These are phyloP conservation scores for Tenthredo mesomela DNA, from an alignment of 2,888 invertebrate genomes.

Conservation along the genomic window DNA sequence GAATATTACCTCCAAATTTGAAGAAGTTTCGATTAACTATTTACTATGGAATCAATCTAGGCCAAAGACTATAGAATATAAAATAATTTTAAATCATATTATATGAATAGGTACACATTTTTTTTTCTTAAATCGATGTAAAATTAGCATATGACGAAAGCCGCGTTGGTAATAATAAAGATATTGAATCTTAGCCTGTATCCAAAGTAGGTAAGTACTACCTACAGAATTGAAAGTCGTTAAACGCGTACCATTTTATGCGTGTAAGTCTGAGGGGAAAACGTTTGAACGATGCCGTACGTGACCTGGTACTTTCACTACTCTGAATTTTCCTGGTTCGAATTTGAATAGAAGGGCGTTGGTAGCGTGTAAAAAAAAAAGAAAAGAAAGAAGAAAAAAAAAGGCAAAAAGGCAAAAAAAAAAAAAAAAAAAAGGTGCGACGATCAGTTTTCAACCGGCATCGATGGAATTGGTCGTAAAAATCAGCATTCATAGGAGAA, in stretches of 20 bases:
- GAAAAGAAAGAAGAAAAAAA: not conserved
- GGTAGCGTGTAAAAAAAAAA: constrained; percentile 22
- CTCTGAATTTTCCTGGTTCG: constrained; percentile 34
- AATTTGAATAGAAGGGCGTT: constrained; percentile 19
- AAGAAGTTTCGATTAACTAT: too few species aligned
- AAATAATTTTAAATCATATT: not conserved
- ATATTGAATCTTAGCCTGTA: not conserved
- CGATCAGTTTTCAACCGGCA: constrained; percentile 47
- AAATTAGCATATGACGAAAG: not conserved
- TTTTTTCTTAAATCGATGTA: not conserved
- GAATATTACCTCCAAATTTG: too few species aligned
- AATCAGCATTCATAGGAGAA: constrained; percentile 47
- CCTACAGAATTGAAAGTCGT: constrained; percentile 9
- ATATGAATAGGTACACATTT: too few species aligned
- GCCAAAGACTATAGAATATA: not conserved
- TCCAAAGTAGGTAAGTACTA: not conserved
- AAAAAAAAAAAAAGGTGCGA: not conserved
- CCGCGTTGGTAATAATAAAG: not conserved
- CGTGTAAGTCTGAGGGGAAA: constrained; percentile 15
- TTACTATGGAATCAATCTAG: too few species aligned
- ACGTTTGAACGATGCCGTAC: constrained; percentile 28
- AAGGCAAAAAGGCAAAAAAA: not conserved
- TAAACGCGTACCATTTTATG: constrained; percentile 30
- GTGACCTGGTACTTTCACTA: constrained; percentile 34
- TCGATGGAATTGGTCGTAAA: constrained; percentile 48